These are phyloP conservation scores for Pristionchus fissidentatus DNA, from an alignment of 2,888 invertebrate genomes.

Conservation along the genomic window DNA sequence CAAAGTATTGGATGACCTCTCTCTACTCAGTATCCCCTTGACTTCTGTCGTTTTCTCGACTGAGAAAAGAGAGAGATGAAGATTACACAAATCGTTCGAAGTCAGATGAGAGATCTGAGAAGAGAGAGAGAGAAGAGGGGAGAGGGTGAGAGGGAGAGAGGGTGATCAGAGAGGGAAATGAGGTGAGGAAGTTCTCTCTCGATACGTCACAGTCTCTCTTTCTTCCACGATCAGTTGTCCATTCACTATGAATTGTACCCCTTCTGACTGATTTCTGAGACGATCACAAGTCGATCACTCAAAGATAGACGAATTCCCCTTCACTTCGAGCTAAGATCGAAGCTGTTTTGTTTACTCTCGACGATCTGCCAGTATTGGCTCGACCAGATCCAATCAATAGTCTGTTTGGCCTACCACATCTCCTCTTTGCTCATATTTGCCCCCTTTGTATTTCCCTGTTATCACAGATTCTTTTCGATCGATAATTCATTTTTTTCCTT, in stretches of 20 bases:
- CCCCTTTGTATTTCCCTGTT: no score
- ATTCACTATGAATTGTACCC: not conserved
- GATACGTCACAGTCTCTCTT: conserved; percentile 1
- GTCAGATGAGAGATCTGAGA: not conserved
- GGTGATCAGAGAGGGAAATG: not conserved
- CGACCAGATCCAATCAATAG: no score
- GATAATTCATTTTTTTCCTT: not conserved
- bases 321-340: no score
- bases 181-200: conserved; percentile 24
- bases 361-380: not conserved
- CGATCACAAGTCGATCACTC: not conserved
- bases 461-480: not conserved
- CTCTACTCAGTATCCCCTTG: not conserved
- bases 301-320: no score
- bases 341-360: not conserved
- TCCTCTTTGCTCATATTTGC: not conserved
- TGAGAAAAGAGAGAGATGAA: not conserved
- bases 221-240: no score
- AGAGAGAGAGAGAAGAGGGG: conserved; percentile 19
- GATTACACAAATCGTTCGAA: conserved; percentile 39
- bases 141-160: conserved; percentile 3
- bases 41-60: conserved; percentile 35
- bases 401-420: conserved; percentile 3
- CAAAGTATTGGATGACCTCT: conserved; percentile 8
- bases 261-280: not conserved